These are phyloP conservation scores for Regulus satrapa DNA, from an alignment of 2,113 vertebrate species.

Conservation along the genomic window DNA sequence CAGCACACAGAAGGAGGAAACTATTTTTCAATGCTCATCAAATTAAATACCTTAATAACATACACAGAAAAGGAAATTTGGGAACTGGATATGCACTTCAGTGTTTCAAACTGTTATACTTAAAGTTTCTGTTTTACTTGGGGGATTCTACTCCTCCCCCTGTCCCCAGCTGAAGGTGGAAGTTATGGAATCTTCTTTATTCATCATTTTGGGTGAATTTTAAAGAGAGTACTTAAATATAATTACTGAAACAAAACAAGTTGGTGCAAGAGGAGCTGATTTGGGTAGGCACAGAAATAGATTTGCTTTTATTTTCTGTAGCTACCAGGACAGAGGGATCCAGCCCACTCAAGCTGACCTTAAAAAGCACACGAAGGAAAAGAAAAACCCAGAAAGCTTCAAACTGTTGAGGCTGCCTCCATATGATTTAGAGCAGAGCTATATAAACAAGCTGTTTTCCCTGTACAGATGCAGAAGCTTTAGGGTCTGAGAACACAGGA, in stretches of 20 bases:
- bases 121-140: background rate
- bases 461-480: background rate
- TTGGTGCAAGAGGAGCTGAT: background rate
- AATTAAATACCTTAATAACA: background rate
- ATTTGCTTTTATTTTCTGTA: background rate
- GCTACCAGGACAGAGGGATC: background rate
- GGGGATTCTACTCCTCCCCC: accelerated
- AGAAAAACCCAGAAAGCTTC: background rate
- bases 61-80: background rate
- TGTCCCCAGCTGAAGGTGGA: background rate
- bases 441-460: background rate
- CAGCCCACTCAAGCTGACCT: background rate
- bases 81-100: background rate
- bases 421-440: background rate
- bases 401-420: background rate
- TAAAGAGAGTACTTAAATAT: background rate
- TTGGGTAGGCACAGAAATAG: background rate
- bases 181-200: background rate
- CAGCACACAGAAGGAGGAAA: background rate
- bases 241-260: background rate
- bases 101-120: background rate
- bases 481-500: background rate
- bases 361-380: background rate
- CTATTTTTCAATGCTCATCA: background rate
- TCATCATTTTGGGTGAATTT: background rate